Base-by-base conservation (phyloP, 2,797 vertebrate genomes). In the Cygnus olor region DNA sequence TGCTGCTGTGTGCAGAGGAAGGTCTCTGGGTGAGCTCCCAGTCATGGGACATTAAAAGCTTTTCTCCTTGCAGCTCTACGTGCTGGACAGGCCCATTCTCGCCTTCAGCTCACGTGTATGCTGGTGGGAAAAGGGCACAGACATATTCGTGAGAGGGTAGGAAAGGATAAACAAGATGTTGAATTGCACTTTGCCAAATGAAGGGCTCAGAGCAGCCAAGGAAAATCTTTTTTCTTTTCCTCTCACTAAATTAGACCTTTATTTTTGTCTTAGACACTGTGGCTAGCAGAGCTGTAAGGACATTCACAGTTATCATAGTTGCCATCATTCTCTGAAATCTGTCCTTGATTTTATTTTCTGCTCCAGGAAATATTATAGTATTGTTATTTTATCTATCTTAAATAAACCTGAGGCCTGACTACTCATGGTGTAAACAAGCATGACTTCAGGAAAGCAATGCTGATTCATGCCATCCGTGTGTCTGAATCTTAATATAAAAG, bases 261-360 rank as follows among this genome's bases (percentile, higher is more conserved):
- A 16, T 54, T 96, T 87, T 84, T 78, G 28, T 88, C 42, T 58
- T 51, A 34, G 70, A 22, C 18, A 28, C 34, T 34, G 15, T 38
- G 53, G 40, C 68, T 71, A 72, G 65, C 86, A 90, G 72, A 72
- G 49, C 45, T 74, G 36, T 87, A 65, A 89, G 44, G 53, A 84
- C 28, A 63, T 51, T 89, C 51, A 38, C n/a, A 58, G 69, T 90
- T 94, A 61, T 73, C 56, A 49, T 2, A 74, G 53, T 32, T 89
- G 71, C 69, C 61, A 78, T 93, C 45, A 44, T 69, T 78, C 65
- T 88, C 74, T 77, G 53, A 92, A 90, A 87, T 57, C 36, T 85
- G 83, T 71, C 78, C 83, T 94, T 91, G 68, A 64, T 76, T 90
- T 96, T 92, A 82, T 93, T 95, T 94, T 72, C 61, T 92, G 74